Evolutionary conservation across 2,888 invertebrate species (phyloP).

Genomic region (Polymixis flavicincta): DNA sequence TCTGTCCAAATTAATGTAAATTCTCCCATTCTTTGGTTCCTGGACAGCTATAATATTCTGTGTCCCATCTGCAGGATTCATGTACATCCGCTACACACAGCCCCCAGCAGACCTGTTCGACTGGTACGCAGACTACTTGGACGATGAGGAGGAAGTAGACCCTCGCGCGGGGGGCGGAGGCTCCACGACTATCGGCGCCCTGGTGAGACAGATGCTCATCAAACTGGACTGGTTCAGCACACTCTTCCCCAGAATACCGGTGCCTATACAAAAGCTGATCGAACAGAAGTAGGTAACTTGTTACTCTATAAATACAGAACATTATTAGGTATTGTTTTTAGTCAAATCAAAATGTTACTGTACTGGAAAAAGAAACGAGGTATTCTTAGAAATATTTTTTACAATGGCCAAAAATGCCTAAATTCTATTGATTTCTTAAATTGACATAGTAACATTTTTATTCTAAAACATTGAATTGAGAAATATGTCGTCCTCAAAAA

Average conservation of each 20-base stretch:
- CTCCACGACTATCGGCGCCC: constrained; percentile 96
- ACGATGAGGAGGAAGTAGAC: constrained; percentile 99
- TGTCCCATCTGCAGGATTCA: constrained; percentile 89
- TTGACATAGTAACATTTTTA: not conserved
- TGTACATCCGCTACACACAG: constrained; percentile 97
- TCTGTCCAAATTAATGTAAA: not conserved
- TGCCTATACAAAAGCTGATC: constrained; percentile 98
- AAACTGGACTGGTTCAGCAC: constrained; percentile 99
- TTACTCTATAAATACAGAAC: constrained; percentile 22
- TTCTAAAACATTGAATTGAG: not conserved
- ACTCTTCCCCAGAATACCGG: constrained; percentile 99
- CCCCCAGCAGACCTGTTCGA: constrained; percentile 98
- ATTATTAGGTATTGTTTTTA: not conserved
- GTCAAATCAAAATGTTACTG: not conserved
- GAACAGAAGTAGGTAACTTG: constrained; percentile 92
- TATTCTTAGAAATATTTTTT: not conserved
- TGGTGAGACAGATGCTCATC: constrained; percentile 97
- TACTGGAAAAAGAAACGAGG: not conserved
- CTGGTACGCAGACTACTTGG: constrained; percentile 99
- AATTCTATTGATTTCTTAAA: not conserved
- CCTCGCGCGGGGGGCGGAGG: constrained; percentile 99
- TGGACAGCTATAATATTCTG: not conserved
- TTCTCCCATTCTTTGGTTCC: too few relatives aligned
- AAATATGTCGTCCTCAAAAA: not conserved
- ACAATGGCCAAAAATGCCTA: not conserved